Base-by-base conservation (phyloP, 2,797 vertebrate species). In the Diceros bicornis region DNA sequence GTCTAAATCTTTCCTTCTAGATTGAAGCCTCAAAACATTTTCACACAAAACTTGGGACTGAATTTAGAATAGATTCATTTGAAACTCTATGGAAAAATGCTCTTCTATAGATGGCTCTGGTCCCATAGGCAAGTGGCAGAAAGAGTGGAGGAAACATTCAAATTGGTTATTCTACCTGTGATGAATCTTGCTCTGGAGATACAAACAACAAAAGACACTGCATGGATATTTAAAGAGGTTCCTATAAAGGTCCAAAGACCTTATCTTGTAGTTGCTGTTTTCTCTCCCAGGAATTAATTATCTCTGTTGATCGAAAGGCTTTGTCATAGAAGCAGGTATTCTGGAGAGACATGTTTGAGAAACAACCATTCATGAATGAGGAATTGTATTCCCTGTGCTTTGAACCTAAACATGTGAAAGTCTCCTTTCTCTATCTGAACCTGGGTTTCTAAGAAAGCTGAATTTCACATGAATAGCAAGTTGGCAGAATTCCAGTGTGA, bases 271-370 rank as follows among this genome's bases (percentile, higher is more conserved):
- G 13, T 16, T 62, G 2, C 27, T 10, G 9, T 4, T 71, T 81
- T 64, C 12, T 93, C 92, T 92, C 97, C 6, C 14, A 94, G 84
- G 95, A 86, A 57, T 68, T 81, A 47, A 85, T 87, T 94, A 88
- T 34, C 23, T 78, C 5, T 27, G 37, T 74, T 50, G 68, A 78
- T 78, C 29, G 82, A 95, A 95, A 74, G 2, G 10, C 17, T 61
- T 50, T 89, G 2, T 61, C 61, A 72, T 72, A 66, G 64, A 72
- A 84, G n/a, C 14, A 29, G 13, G 41, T 68, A 78, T 86, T 79
- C 59, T 66, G 17, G 6, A 71, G 47, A 86, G 32, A 20, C 4
- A 7, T 21, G 10, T 11, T 44, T 52, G 47, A 29, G 29, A 52
- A 52, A 50, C 16, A 75, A 47, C 18, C 17, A 75, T 50, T 50